Evolutionary conservation across 2,888 invertebrate species (phyloP).

Genomic region (Drosophila yooni): DNA sequence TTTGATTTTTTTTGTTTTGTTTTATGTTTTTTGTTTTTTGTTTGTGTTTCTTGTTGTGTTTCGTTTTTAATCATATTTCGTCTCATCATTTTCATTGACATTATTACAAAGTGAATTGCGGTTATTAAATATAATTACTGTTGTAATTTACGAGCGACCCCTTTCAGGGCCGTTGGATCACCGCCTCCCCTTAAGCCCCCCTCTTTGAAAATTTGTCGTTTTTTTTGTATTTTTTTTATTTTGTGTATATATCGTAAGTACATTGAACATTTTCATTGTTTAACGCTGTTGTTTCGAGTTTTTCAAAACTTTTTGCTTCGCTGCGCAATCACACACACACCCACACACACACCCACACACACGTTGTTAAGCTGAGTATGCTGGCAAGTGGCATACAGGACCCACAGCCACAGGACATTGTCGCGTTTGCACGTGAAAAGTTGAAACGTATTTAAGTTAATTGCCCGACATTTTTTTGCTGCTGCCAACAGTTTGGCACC

Average conservation of each 20-base stretch:
- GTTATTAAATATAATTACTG: constrained; percentile 78
- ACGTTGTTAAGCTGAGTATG: constrained; percentile 13
- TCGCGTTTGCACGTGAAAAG: constrained; percentile 52
- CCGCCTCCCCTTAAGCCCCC: no score
- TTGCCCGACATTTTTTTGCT: constrained; percentile 65
- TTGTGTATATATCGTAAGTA: constrained; percentile 44
- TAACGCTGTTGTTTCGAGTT: constrained; percentile 33
- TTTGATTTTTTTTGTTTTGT: background rate
- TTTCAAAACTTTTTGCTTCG: constrained; percentile 65
- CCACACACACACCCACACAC: background rate
- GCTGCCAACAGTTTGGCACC: constrained; percentile 47
- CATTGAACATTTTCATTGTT: constrained; percentile 62
- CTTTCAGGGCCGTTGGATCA: constrained; percentile 61
- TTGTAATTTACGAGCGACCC: constrained; percentile 79
- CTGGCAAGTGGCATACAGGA: constrained; percentile 46
- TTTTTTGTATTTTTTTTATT: constrained; percentile 6
- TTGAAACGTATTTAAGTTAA: constrained; percentile 71
- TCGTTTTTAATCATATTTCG: constrained; percentile 72
- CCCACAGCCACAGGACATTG: constrained; percentile 60
- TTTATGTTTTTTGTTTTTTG: constrained; percentile 2
- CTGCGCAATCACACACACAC: constrained; percentile 47
- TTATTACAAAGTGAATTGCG: constrained; percentile 79
- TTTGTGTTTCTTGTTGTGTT: constrained; percentile 28
- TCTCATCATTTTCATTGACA: constrained; percentile 80
- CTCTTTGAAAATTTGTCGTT: constrained; percentile 49